Evolutionary conservation across 30 jellyfish, hydroid and myxozoan genomes (phyloP).

Genomic region (Aurelia sp.): DNA sequence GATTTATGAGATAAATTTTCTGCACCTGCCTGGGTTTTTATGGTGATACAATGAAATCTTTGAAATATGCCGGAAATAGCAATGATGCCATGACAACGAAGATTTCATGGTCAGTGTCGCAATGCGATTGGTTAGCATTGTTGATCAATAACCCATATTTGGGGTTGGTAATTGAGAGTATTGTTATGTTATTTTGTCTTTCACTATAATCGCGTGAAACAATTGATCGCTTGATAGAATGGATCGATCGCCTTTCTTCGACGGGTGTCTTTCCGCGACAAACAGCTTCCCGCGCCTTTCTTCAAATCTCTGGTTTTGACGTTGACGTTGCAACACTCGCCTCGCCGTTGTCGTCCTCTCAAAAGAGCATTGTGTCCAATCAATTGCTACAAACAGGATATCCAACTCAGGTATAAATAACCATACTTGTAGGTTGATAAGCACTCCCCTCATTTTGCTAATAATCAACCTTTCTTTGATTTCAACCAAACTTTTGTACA

Average conservation of each 20-base stretch:
- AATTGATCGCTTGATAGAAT: constrained; percentile 54
- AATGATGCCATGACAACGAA: constrained; percentile 68
- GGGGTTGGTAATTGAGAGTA: constrained; percentile 82
- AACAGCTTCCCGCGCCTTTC: too few species aligned
- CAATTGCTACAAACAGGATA: constrained; percentile 28
- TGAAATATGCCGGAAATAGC: constrained; percentile 74
- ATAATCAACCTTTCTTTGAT: neutral
- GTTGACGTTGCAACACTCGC: constrained; percentile 47
- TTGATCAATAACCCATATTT: constrained; percentile 77
- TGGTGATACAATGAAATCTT: constrained; percentile 74
- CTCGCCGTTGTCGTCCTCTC: constrained; percentile 49
- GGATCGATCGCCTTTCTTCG: constrained; percentile 28
- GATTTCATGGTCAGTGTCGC: constrained; percentile 72
- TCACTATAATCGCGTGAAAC: constrained; percentile 54
- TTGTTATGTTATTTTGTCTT: constrained; percentile 69
- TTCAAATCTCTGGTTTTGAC: constrained; percentile 12
- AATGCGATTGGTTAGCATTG: constrained; percentile 63
- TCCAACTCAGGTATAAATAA: constrained; percentile 30
- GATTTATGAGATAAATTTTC: constrained; percentile 17
- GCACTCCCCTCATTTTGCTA: neutral
- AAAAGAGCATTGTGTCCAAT: constrained; percentile 52
- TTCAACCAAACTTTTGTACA: neutral
- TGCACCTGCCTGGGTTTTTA: constrained; percentile 70
- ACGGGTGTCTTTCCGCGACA: constrained; percentile 38
- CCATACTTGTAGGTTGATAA: neutral